Base-by-base conservation (phyloP, 1,140 invertebrate genomes). In the Dufourea novaeangliae region DNA sequence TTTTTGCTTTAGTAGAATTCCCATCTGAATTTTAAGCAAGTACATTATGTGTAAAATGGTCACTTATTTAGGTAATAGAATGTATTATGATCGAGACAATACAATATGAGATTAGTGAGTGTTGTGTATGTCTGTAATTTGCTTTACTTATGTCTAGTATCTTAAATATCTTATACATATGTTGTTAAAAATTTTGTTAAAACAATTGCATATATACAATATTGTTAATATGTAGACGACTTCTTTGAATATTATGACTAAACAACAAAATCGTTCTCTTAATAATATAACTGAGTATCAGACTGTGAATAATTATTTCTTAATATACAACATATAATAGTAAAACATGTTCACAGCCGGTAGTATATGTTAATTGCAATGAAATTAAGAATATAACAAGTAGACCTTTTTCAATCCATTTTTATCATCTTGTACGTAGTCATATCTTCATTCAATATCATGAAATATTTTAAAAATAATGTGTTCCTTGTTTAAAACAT, bases 181-280 rank as follows among this genome's bases (percentile, higher is more conserved):
- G 20, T 41, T 75, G 32, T 80, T 75, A 80, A 84, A 87, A 86
- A 83, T 64, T 32, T 84, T 68, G 74, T 83, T 82, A 72, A 86
- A 86, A 86, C 83, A 81, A 86, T 67, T 46, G 63, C 52, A 7
- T 87, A 86, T 87, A 66, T 86, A 87, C 82, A 87, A 80, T 85
- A 56, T 80, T 61, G 70, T 63, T 61, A 77, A 74, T 29, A 59
- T 81, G 46, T 70, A 50, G 41, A 52, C 59, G 41, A 52, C 59
- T 63, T 32, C 29, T 27, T 62, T 44, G 34, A 56, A 68, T 27
- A 52, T 61, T 52, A 71, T 71, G 73, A 56, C 46, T 63, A 63
- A 77, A 81, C 56, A 76, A 73, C 14, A 27, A 75, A 71, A 75
- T 62, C 44, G 66, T 80, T 25, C 3, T 59, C 57, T 73, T 17